Base-by-base conservation (phyloP, 35 echinoderm and acorn worm genomes). In the Diadema setosum region DNA sequence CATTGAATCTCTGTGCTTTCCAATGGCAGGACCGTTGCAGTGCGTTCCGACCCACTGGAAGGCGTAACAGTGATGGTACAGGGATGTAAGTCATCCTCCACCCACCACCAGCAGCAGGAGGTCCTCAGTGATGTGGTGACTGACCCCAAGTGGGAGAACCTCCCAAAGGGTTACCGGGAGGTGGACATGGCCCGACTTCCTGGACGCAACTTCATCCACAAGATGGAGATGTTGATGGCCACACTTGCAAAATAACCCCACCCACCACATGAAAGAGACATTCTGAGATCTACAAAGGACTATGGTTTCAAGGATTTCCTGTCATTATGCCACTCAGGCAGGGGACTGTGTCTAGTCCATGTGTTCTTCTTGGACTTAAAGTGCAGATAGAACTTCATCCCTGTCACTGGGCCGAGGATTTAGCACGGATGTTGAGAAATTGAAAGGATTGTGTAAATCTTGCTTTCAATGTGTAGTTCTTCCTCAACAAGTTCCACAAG, bases 201-300 rank as follows among this genome's bases (percentile, higher is more conserved):
- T 16, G 95, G 95, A 24, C 88, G 87, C 5, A 97, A 91, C 80
- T 93, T 97, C 82, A 74, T 97, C 20, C 85, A 97, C 45, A 93
- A 93, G 64, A 93, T 97, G 91, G 91, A 97, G 63, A 44, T 97
- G 23, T 52, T 97, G 46, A 86, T 97, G 49, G 89, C 84, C 17
- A 85, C 88, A 4, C 84, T 97, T 2, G 85, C 87, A 11, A 83
- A 91, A 14, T 92, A 42, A n/a, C n/a, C n/a, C n/a, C n/a, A n/a
- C n/a, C n/a, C n/a, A n/a, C n/a, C n/a, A n/a, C n/a, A n/a, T n/a
- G n/a, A n/a, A n/a, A n/a, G n/a, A n/a, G n/a, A n/a, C n/a, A n/a
- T n/a, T n/a, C n/a, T n/a, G n/a, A n/a, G n/a, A n/a, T n/a, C n/a
- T n/a, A n/a, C n/a, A n/a, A n/a, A n/a, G n/a, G n/a, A n/a, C n/a